phyloP scores from a whole-genome alignment of 2,113 vertebrate genomes.

The Engystomops pustulosus region DNA sequence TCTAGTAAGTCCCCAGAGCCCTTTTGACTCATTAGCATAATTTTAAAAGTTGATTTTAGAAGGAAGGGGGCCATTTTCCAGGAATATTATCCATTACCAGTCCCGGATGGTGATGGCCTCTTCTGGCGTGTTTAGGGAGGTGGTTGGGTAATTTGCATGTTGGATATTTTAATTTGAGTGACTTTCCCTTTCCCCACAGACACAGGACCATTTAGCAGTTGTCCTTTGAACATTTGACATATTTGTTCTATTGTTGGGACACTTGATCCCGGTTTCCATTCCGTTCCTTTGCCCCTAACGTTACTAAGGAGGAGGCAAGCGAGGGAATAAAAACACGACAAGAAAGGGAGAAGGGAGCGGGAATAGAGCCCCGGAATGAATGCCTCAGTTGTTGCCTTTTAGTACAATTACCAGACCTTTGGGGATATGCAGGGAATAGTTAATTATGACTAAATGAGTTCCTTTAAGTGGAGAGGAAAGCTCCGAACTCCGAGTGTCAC shows the following conservation, averaged over 20 bases:
- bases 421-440: conserved; percentile 77
- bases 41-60: no score
- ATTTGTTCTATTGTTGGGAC: conserved; percentile 57
- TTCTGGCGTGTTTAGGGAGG: neutral
- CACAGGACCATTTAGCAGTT: conserved; percentile 38
- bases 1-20: no score
- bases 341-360: conserved; percentile 55
- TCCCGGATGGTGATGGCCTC: neutral
- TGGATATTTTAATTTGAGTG: conserved; percentile 30
- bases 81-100: no score
- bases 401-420: conserved; percentile 76
- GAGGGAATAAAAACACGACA: conserved; percentile 61
- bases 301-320: conserved; percentile 68
- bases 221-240: conserved; percentile 67
- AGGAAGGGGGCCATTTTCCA: no score
- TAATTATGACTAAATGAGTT: conserved; percentile 79
- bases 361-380: conserved; percentile 73
- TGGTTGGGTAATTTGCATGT: neutral
- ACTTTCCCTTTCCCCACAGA: neutral
- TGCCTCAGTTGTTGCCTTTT: conserved; percentile 77
- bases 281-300: conserved; percentile 68
- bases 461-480: conserved; percentile 72
- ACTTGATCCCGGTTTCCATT: conserved; percentile 65
- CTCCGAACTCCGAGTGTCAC: conserved; percentile 74
- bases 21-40: no score